Conservation (phyloP, 2,888 invertebrate species). For the Chrysolina americana region DNA sequence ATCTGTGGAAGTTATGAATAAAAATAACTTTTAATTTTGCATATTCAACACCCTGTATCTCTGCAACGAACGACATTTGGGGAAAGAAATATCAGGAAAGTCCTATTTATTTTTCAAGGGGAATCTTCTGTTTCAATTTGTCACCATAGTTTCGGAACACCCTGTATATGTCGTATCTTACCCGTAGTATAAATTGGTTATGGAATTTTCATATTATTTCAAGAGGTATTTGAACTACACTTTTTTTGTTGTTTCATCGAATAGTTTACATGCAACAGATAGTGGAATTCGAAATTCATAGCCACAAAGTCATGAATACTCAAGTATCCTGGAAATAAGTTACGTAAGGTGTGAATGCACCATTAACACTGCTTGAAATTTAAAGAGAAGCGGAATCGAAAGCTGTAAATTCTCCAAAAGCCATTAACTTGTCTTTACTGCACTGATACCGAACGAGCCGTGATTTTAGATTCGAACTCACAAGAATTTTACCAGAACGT, state of each 20-base stretch:
- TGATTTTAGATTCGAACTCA: slow-evolving; percentile 2
- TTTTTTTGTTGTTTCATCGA: not conserved
- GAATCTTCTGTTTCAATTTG: too few species aligned
- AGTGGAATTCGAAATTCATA: not conserved
- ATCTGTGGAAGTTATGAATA: too few species aligned
- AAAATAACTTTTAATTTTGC: too few species aligned
- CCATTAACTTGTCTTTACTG: slow-evolving; percentile 35
- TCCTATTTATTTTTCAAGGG: too few species aligned
- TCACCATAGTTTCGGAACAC: too few species aligned
- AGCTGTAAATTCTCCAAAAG: slow-evolving; percentile 36
- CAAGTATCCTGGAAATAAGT: slow-evolving; percentile 18
- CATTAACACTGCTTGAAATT: slow-evolving; percentile 38
- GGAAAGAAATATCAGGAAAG: too few species aligned
- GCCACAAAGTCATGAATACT: slow-evolving; percentile 22
- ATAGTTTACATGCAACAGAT: not conserved
- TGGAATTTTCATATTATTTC: too few species aligned
- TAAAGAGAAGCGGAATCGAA: slow-evolving; percentile 34
- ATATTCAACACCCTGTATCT: too few species aligned
- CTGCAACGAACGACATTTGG: too few species aligned
- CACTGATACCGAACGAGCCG: slow-evolving; percentile 27
- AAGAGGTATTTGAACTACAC: too few species aligned
- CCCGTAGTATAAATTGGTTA: too few species aligned
- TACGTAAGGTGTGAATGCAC: slow-evolving; percentile 27
- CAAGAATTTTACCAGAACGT: not conserved
- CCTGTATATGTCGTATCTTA: too few species aligned